These are phyloP conservation scores for Carlito syrichta DNA, from an alignment of 2,113 vertebrate species.

Conservation along the genomic window DNA sequence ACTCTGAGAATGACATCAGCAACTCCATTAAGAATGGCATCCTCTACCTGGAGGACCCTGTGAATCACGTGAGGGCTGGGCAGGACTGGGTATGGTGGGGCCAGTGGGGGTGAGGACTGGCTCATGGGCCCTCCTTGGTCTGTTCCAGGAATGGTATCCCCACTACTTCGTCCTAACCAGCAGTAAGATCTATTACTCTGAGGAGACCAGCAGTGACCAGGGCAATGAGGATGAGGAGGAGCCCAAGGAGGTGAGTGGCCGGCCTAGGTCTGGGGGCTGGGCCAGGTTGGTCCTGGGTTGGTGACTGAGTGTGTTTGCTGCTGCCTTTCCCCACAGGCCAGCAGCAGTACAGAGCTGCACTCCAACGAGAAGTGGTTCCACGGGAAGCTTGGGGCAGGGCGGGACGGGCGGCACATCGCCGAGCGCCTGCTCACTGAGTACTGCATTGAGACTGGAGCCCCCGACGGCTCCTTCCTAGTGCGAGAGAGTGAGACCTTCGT, in stretches of 20 bases:
- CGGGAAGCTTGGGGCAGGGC: slow-evolving; percentile 93
- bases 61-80: slow-evolving; percentile 90
- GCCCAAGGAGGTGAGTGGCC: slow-evolving; percentile 91
- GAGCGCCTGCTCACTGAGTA: slow-evolving; percentile 95
- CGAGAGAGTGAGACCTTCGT: slow-evolving; percentile 98
- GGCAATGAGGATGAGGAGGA: slow-evolving; percentile 98
- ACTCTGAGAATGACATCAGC: slow-evolving; percentile 98
- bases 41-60: slow-evolving; percentile 96
- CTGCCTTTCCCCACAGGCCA: slow-evolving; percentile 77
- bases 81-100: not conserved
- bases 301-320: not conserved
- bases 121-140: not conserved
- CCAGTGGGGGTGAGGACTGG: too few relatives aligned
- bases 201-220: slow-evolving; percentile 93
- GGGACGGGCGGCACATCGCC: slow-evolving; percentile 96
- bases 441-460: slow-evolving; percentile 94
- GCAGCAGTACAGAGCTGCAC: slow-evolving; percentile 93
- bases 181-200: slow-evolving; percentile 98
- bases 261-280: not conserved
- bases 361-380: slow-evolving; percentile 98
- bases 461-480: slow-evolving; percentile 96
- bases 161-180: slow-evolving; percentile 99
- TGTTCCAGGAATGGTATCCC: slow-evolving; percentile 94
- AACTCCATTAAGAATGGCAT: slow-evolving; percentile 99
- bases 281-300: not conserved